phyloP scores from a whole-genome alignment of 37 sponge, comb jelly and placozoan species.

The Aplysina aerophoba region DNA sequence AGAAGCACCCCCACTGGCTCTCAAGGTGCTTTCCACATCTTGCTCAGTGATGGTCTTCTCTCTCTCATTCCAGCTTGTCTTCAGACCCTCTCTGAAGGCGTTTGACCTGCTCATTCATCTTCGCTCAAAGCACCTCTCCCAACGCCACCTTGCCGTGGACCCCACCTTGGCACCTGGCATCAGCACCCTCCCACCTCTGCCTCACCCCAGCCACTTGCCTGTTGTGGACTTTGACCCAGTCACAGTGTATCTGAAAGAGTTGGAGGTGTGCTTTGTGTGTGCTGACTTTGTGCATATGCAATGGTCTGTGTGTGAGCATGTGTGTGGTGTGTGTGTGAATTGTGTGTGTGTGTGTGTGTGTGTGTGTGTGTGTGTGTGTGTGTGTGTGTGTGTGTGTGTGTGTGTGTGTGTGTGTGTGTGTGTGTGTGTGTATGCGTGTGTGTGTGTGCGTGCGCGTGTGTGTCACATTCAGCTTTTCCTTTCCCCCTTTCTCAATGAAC shows the following conservation, averaged over 20 bases:
- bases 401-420: too few species aligned
- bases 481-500: too few species aligned
- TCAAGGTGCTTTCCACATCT: background rate
- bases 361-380: too few species aligned
- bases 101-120: constrained; percentile 86
- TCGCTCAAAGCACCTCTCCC: constrained; percentile 57
- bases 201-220: constrained; percentile 57
- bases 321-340: background rate
- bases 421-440: background rate
- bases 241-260: constrained; percentile 56
- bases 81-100: constrained; percentile 79
- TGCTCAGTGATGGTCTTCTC: background rate
- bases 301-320: background rate
- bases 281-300: too few species aligned
- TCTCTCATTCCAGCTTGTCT: constrained; percentile 64
- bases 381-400: too few species aligned
- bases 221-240: constrained; percentile 88
- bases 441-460: background rate
- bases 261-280: constrained; percentile 87
- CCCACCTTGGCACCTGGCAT: background rate
- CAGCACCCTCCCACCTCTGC: background rate
- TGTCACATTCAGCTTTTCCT: background rate
- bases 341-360: too few species aligned
- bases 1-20: background rate
- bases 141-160: constrained; percentile 61